Evolutionary conservation across 2,113 vertebrate genomes (phyloP).

Genomic region (Elephantulus edwardii): DNA sequence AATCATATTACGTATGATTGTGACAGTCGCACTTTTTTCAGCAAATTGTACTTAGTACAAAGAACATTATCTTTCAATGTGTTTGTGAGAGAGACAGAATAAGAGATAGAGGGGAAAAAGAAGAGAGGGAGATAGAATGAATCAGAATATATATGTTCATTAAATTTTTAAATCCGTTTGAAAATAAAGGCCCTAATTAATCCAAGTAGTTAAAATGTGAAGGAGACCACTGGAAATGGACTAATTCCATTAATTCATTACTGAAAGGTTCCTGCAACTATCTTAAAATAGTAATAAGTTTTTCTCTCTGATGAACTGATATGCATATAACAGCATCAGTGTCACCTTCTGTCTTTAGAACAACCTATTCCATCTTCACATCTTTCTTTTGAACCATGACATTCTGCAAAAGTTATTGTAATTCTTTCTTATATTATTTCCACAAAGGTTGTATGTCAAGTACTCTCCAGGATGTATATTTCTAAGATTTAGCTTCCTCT

Average conservation of each 20-base stretch:
- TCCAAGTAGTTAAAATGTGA: slow-evolving; percentile 17
- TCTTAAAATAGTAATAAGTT: slow-evolving; percentile 29
- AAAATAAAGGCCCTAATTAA: slow-evolving; percentile 26
- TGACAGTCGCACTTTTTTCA: neutral
- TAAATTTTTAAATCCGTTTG: neutral
- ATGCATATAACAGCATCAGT: slow-evolving; percentile 25
- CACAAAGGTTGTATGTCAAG: slow-evolving; percentile 52
- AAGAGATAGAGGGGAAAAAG: no score
- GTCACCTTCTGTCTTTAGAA: slow-evolving; percentile 46
- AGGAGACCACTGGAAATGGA: slow-evolving; percentile 5
- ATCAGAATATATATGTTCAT: neutral
- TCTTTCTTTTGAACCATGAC: slow-evolving; percentile 48
- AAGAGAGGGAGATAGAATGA: no score
- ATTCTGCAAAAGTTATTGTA: slow-evolving; percentile 55
- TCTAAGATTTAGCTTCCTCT: slow-evolving; percentile 56
- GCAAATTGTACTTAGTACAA: slow-evolving; percentile 1
- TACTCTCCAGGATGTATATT: neutral
- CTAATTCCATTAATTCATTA: neutral
- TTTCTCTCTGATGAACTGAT: slow-evolving; percentile 49
- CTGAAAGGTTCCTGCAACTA: slow-evolving; percentile 6
- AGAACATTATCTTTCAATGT: neutral
- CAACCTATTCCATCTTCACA: slow-evolving; percentile 42
- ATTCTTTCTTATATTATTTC: slow-evolving; percentile 63
- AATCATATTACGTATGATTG: neutral
- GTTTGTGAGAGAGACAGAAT: neutral